Evolutionary conservation across 2,113 vertebrate species (phyloP).

Genomic region (Poeciliopsis occidentalis): DNA sequence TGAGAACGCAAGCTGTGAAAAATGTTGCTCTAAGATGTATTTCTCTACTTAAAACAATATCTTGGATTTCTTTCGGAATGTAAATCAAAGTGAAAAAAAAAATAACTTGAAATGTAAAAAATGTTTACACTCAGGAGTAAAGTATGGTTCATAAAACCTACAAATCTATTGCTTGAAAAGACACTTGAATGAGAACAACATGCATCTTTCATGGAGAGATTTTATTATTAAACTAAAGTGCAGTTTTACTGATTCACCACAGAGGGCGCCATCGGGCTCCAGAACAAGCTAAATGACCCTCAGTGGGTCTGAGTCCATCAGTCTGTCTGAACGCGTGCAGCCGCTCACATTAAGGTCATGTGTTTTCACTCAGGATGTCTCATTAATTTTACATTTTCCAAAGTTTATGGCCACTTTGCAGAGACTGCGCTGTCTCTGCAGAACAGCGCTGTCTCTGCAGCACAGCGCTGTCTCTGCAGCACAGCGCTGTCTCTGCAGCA

Average conservation of each 20-base stretch:
- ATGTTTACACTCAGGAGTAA: background rate
- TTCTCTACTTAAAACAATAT: background rate
- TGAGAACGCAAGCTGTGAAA: background rate
- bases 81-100: too few relatives aligned
- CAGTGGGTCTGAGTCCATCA: too few relatives aligned
- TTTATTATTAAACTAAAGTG: background rate
- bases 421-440: background rate
- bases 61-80: background rate
- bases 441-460: background rate
- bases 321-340: too few relatives aligned
- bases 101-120: background rate
- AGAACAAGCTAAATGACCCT: background rate
- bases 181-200: too few relatives aligned
- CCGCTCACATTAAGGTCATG: too few relatives aligned
- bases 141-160: background rate
- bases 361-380: too few relatives aligned
- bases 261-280: background rate
- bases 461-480: background rate
- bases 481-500: background rate
- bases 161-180: too few relatives aligned
- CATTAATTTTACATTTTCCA: too few relatives aligned
- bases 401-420: too few relatives aligned
- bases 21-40: background rate
- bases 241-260: background rate
- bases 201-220: too few relatives aligned